Conservation (phyloP, 2,888 invertebrate species). For the Leptinotarsa peninsularis region DNA sequence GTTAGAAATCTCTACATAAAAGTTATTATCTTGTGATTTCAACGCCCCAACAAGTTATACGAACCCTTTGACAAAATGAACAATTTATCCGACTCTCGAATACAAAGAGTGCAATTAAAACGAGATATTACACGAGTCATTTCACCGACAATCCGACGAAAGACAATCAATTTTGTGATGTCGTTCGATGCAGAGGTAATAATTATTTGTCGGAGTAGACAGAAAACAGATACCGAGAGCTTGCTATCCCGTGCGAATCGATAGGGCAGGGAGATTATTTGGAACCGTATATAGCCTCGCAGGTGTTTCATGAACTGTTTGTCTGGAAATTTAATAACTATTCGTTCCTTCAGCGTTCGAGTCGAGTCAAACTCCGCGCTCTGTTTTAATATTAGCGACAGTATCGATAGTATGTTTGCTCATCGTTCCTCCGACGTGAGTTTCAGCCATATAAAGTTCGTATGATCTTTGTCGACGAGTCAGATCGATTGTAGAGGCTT, state of each 20-base stretch:
- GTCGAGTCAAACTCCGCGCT: conserved; percentile 24
- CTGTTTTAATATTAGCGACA: conserved; percentile 37
- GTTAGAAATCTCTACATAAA: too few species aligned
- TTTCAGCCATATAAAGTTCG: neutral
- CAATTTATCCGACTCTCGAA: neutral
- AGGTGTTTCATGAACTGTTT: conserved; percentile 65
- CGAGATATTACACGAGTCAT: conserved; percentile 29
- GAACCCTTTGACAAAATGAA: neutral
- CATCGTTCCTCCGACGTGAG: conserved; percentile 28
- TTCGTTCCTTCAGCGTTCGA: conserved; percentile 50
- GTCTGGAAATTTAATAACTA: conserved; percentile 64
- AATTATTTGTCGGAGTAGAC: conserved; percentile 23
- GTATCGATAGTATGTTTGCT: conserved; percentile 34
- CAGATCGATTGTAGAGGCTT: too few species aligned
- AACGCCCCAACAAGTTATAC: neutral
- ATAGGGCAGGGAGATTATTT: conserved; percentile 60
- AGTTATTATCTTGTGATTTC: too few species aligned
- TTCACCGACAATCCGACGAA: conserved; percentile 20
- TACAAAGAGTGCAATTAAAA: conserved; percentile 20
- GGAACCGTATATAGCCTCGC: conserved; percentile 54
- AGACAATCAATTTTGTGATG: conserved; percentile 28
- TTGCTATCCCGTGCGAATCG: conserved; percentile 51
- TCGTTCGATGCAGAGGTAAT: conserved; percentile 23
- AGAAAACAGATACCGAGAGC: conserved; percentile 16
- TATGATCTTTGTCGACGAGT: neutral